Base-by-base conservation (phyloP, 2,797 vertebrate species). In the Sebastes kiyomatsui region DNA sequence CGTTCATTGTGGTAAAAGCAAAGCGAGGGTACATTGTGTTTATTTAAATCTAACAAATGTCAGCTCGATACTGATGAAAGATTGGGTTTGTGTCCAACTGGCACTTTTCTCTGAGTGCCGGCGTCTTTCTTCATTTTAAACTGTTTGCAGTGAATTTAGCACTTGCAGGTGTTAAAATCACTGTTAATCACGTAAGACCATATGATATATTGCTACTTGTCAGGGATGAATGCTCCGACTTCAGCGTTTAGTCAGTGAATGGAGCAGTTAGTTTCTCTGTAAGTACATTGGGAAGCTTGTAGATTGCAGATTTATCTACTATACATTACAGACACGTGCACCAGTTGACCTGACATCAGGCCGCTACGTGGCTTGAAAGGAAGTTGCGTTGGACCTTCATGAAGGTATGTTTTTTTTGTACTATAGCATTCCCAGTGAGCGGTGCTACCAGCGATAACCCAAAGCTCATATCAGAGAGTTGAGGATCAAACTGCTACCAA, bases 381-480 rank as follows among this genome's bases (percentile, higher is more conserved):
- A 78, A 62, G 70, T 49, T 79, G 4, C 55, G 5, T n/a, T 74
- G 69, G 69, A 79, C 66, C 72, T 75, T 80, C 54, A 76, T 75
- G 70, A 79, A 79, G 73, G 59, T 14, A 55, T 60, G 5, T 65
- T 68, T 59, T 46, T 75, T 75, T 74, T 38, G 70, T 33, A 33
- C 68, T 28, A 55, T 73, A 75, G 72, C 76, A 65, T 82, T 80
- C 87, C 55, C 84, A 84, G 83, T 72, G 86, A 86, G 88, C 22
- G 61, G 59, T 72, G 58, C 70, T 66, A 76, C 60, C 72, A 77
- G 70, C 22, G 75, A 93, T 87, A 92, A 89, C 77, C 74, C 76
- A 78, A 75, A 90, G 80, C 85, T 88, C 80, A 89, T 83, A 91
- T 92, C 89, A 90, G 67, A 91, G 82, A 87, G 84, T 30, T 67